These are phyloP conservation scores for Bubo scandiacus DNA, from an alignment of 2,113 vertebrate genomes.

Conservation along the genomic window DNA sequence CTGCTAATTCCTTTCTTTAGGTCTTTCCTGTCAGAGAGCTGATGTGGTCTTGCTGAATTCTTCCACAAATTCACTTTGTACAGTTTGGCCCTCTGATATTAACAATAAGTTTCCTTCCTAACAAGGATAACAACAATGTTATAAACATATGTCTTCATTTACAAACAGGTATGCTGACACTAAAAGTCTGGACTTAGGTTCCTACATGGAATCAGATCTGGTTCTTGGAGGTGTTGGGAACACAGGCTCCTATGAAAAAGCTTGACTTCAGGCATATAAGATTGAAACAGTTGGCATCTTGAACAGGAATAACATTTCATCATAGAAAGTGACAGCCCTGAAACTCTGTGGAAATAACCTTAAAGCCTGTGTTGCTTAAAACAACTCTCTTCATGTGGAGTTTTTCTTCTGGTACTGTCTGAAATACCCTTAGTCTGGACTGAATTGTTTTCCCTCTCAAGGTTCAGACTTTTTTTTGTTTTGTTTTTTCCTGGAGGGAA, in stretches of 20 bases:
- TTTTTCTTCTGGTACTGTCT: background rate
- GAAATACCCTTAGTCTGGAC: background rate
- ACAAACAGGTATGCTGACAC: background rate
- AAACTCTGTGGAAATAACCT: background rate
- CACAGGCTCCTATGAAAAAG: background rate
- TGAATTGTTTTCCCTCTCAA: background rate
- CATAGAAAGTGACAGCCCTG: background rate
- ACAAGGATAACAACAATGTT: background rate
- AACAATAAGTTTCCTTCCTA: slow-evolving; percentile 14
- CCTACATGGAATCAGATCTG: background rate
- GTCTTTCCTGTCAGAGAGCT: slow-evolving; percentile 25
- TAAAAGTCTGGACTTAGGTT: background rate
- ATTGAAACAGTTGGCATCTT: background rate
- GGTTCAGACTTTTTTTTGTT: background rate
- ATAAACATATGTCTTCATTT: background rate
- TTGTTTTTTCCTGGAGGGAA: background rate
- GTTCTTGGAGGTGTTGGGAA: background rate
- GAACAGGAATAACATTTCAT: background rate
- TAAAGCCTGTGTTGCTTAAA: background rate
- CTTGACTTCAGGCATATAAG: background rate
- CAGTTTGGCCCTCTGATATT: background rate
- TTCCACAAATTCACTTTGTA: background rate
- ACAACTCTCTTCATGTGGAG: background rate
- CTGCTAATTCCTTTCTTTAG: slow-evolving; percentile 52
- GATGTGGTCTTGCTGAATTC: slow-evolving; percentile 32